A percentile compares a stretch with the other conserved stretches of the same genome.
Evolutionary conservation across 2,113 vertebrate species (phyloP).

Genomic region (Centropus unirufus): DNA sequence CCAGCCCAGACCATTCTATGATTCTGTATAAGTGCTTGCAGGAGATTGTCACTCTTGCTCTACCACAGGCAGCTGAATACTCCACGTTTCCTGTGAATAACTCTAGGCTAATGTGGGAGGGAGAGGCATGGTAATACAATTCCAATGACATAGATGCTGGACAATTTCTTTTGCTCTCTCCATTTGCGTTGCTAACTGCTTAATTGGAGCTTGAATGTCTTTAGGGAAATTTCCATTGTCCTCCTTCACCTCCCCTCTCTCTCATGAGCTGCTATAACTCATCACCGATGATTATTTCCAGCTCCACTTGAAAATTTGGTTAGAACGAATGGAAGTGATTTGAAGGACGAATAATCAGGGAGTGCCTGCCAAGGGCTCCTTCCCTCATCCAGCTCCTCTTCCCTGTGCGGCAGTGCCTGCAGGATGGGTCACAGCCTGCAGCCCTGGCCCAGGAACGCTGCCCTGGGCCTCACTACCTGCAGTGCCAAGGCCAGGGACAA

Average conservation of each 20-base stretch:
- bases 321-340: constrained; percentile 13
- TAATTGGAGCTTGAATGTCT: background rate
- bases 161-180: background rate
- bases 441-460: background rate
- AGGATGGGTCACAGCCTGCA: background rate
- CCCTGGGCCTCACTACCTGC: rapidly evolving
- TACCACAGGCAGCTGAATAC: background rate
- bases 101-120: background rate
- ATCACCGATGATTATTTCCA: background rate
- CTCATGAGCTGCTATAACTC: background rate
- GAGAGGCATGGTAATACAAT: background rate
- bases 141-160: background rate
- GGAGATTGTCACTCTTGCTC: background rate
- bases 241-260: background rate
- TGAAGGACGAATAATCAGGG: background rate
- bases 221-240: background rate
- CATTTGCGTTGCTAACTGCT: background rate
- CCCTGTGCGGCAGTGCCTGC: rapidly evolving
- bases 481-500: background rate
- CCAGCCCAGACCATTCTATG: no score
- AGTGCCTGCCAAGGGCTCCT: background rate
- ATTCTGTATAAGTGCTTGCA: background rate
- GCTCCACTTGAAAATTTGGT: background rate
- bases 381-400: background rate
- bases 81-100: background rate